A percentile compares a stretch with the other conserved stretches of the same genome.
phyloP scores from a whole-genome alignment of 2,888 invertebrate species.

The Nephrotoma flavescens region DNA sequence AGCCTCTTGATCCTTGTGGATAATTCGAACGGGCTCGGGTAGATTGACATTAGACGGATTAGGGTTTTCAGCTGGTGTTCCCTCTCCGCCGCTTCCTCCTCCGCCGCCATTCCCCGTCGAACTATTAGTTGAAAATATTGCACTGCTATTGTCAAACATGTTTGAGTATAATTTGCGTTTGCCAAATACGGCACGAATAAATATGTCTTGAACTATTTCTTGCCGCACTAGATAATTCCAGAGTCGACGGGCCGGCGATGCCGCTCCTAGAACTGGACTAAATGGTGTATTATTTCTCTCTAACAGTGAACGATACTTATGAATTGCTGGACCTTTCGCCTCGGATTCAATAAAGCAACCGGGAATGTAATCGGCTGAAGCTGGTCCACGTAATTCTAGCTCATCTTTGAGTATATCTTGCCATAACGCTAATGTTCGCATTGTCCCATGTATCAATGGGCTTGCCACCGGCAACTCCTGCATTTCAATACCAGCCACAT shows the following conservation, averaged over 20 bases:
- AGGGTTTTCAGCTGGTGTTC: constrained; percentile 20
- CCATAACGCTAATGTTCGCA: constrained; percentile 82
- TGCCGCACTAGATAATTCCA: constrained; percentile 92
- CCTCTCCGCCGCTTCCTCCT: constrained; percentile 22
- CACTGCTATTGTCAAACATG: neutral
- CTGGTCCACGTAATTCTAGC: constrained; percentile 58
- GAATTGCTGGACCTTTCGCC: constrained; percentile 65
- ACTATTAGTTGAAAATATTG: neutral
- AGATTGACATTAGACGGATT: constrained; percentile 17
- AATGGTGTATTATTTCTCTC: constrained; percentile 95
- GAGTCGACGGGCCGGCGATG: constrained; percentile 63
- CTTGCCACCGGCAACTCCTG: constrained; percentile 88
- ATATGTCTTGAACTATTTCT: constrained; percentile 84
- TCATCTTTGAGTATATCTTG: constrained; percentile 65
- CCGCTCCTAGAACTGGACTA: constrained; percentile 49
- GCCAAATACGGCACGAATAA: constrained; percentile 89
- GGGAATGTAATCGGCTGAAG: constrained; percentile 76
- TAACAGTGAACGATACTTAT: constrained; percentile 82
- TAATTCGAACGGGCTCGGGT: constrained; percentile 80
- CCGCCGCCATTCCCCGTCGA: constrained; percentile 16
- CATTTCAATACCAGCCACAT: constrained; percentile 77
- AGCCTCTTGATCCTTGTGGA: constrained; percentile 97
- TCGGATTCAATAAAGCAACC: constrained; percentile 65
- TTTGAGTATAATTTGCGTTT: constrained; percentile 39
- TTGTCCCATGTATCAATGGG: constrained; percentile 78